Conservation (phyloP, 1,140 invertebrate genomes). For the Frieseomelitta varia region DNA sequence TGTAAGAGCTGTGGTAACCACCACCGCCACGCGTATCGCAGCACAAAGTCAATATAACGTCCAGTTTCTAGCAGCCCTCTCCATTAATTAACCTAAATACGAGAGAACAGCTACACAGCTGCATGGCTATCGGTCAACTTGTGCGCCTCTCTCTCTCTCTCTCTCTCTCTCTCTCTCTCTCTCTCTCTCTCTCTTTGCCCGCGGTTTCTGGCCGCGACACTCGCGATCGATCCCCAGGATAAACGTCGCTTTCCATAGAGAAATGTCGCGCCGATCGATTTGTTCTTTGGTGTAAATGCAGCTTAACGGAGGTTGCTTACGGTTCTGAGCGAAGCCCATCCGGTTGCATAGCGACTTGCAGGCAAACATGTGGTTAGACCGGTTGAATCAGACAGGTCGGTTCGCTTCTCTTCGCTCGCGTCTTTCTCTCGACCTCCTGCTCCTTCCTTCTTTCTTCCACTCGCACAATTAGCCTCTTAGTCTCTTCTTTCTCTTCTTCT, state of each 20-base stretch:
- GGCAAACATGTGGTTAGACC: slow-evolving; percentile 75
- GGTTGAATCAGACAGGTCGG: slow-evolving; percentile 71
- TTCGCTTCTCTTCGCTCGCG: slow-evolving; percentile 51
- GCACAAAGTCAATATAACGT: background rate
- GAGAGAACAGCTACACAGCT: background rate
- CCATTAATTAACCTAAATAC: slow-evolving; percentile 44
- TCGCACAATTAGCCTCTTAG: too few species aligned
- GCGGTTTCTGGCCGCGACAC: slow-evolving; percentile 31
- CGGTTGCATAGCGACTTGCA: slow-evolving; percentile 65
- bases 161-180: too few species aligned
- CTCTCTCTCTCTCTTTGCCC: slow-evolving; percentile 35
- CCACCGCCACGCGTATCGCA: background rate
- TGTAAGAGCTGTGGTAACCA: background rate
- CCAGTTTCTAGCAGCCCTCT: background rate
- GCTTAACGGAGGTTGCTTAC: slow-evolving; percentile 72
- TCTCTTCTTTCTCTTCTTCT: background rate
- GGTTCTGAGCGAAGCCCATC: slow-evolving; percentile 67
- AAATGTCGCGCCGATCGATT: slow-evolving; percentile 56
- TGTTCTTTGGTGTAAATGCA: slow-evolving; percentile 68
- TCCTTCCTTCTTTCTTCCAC: background rate
- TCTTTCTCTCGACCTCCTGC: background rate
- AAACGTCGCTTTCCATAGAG: slow-evolving; percentile 50
- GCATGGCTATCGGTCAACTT: background rate
- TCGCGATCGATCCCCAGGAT: slow-evolving; percentile 34
- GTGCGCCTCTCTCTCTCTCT: too few species aligned